Evolutionary conservation across 2,113 vertebrate species (phyloP), one percentile per base, ranked within the genome.

Genomic region (Heterotis niloticus): DNA sequence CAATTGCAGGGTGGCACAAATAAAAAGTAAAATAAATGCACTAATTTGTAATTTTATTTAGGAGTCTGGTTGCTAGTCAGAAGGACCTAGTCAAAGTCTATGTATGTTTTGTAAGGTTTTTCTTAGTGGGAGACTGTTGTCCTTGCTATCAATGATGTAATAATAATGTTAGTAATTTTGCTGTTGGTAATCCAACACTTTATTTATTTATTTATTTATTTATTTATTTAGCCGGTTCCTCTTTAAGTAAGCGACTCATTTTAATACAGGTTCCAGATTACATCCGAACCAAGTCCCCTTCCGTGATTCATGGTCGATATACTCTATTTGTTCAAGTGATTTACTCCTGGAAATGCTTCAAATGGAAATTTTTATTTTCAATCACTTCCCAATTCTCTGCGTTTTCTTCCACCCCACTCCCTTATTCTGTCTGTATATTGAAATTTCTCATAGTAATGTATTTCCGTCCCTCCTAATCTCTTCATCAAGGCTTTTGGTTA

Each of bases 401-500:
- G 20, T 51, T 59, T 29, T n/a, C 10, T 18, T 23, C 26, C 56
- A 23, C 10, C 11, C 7, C 68, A 29, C 67, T 67, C 65, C 57
- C 65, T 75, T 73, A 59, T 82, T 82, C 84, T 92, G 86, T 90
- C 64, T 80, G 84, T 89, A 91, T 89, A 82, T 93, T 93, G 81
- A 86, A 90, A 87, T 89, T 91, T 90, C 87, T 88, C 84, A 88
- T 90, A 90, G 87, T 89, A 89, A 90, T 90, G 86, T 87, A 88
- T 82, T 83, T 87, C 91, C 91, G 85, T 88, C 91, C 86, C 88
- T 90, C 89, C 91, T 89, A 93, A 92, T 89, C 90, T 95, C 87
- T 87, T 93, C 86, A 91, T 91, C 89, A 88, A 90, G 89, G 86
- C 93, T 94, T 94, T 92, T 92, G 89, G 89, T 96, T 94, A 94